Evolutionary conservation across 30 jellyfish, hydroid and myxozoan genomes (phyloP), one percentile per base, ranked within the genome.

Genomic region (Chironex yamaguchii): DNA sequence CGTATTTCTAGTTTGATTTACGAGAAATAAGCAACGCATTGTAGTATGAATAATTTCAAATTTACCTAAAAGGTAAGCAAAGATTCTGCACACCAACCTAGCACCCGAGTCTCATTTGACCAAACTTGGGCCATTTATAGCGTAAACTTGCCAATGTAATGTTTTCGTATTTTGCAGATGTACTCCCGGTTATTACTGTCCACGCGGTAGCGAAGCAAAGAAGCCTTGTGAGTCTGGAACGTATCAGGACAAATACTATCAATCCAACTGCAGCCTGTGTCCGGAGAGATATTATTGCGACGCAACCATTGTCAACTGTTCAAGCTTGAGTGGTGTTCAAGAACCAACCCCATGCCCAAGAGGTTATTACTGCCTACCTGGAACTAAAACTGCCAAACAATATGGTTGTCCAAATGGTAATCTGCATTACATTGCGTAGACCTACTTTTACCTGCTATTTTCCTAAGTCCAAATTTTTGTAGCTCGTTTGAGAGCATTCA

Each of bases 121-220:
- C n/a, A n/a, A n/a, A n/a, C n/a, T n/a, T n/a, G n/a, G n/a, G n/a
- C n/a, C n/a, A n/a, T n/a, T n/a, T n/a, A n/a, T n/a, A n/a, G n/a
- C n/a, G n/a, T n/a, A n/a, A n/a, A n/a, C n/a, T n/a, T n/a, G 9
- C 58, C 9, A 17, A 42, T 42, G 58, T 42, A 6, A 6, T 24
- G n/a, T 0, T 48, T 12, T 1, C 11, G 65, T 34, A 49, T 6
- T 25, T 51, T 58, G 6, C 74, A 87, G 98, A 68, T 93, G 98
- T 50, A 87, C 98, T 27, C 98, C 98, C 0, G 98, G 98, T 22
- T 87, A 93, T 68, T 82, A 54, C 84, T 93, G 98, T 48, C 96
- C 95, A 24, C 67, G 67, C 28, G 98, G 98, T 23, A 93, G 97
- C 96, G 58, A 69, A 86, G 86, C 77, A 42, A 74, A 87, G 78